phyloP scores from a whole-genome alignment of 2,797 vertebrate species.

The Masticophis lateralis region DNA sequence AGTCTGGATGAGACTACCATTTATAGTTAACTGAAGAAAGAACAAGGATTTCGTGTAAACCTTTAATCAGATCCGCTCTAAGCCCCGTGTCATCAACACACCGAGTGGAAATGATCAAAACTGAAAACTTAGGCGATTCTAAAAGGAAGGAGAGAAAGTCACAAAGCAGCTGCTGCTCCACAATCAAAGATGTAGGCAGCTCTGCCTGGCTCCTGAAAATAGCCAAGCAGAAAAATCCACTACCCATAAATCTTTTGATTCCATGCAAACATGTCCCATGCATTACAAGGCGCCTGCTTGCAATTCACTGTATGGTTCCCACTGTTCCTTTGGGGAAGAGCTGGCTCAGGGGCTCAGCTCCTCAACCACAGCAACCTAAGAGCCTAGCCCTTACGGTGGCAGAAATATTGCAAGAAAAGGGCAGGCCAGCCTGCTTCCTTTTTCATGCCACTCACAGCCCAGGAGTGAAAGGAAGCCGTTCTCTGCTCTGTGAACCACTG shows the following conservation, averaged over 20 bases:
- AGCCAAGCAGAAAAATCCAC: not conserved
- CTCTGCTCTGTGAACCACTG: not conserved
- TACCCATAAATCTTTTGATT: not conserved
- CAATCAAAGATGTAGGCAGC: not conserved
- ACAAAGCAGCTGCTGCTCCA: constrained; percentile 21
- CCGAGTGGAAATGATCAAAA: not conserved
- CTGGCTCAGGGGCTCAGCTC: not conserved
- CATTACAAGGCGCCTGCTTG: not conserved
- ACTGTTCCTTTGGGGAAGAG: not conserved
- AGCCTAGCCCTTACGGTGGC: not conserved
- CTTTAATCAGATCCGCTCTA: not conserved
- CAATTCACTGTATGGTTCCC: not conserved
- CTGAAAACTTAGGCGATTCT: constrained; percentile 12
- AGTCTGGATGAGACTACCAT: not conserved
- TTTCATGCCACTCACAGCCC: not conserved
- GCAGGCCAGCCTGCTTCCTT: not conserved
- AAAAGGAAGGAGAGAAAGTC: constrained; percentile 13
- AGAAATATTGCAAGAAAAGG: not conserved
- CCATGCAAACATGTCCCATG: not conserved
- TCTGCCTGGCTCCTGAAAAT: fast-evolving
- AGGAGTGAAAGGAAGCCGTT: not conserved
- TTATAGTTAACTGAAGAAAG: not conserved
- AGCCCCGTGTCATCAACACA: constrained; percentile 36
- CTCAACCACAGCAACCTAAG: not conserved
- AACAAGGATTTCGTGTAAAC: not conserved